Evolutionary conservation across 2,797 vertebrate genomes (phyloP).

Genomic region (Amblyraja radiata): DNA sequence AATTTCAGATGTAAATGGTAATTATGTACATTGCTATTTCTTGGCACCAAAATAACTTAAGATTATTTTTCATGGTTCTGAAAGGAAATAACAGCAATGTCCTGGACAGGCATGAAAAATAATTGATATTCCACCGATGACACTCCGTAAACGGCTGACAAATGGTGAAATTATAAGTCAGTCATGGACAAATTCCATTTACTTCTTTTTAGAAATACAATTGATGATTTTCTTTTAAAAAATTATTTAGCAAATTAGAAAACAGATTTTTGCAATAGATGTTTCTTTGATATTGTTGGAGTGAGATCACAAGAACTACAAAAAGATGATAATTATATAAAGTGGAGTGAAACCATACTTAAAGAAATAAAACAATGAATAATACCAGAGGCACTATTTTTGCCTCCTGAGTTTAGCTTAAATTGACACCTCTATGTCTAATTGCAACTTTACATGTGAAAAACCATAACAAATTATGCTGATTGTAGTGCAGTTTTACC

Average conservation of each 20-base stretch:
- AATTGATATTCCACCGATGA: neutral
- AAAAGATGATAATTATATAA: neutral
- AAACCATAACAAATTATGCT: slow-evolving; percentile 19
- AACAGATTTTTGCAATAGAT: neutral
- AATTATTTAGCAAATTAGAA: neutral
- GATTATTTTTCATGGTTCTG: slow-evolving; percentile 12
- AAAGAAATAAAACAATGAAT: neutral
- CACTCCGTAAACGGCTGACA: neutral
- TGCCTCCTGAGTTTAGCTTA: neutral
- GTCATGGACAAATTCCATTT: slow-evolving; percentile 11
- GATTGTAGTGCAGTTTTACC: neutral
- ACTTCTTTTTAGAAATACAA: neutral
- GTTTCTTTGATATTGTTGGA: neutral
- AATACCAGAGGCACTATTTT: neutral
- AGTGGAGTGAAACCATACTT: neutral
- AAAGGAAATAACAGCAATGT: slow-evolving; percentile 22
- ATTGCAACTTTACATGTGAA: slow-evolving; percentile 33
- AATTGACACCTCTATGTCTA: neutral
- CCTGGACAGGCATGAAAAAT: neutral
- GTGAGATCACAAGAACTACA: neutral
- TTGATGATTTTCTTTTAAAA: neutral
- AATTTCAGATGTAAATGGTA: slow-evolving; percentile 25
- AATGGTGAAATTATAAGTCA: slow-evolving; percentile 21
- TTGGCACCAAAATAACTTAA: neutral
- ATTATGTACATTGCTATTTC: slow-evolving; percentile 1